A percentile compares a stretch with the other conserved stretches of the same genome.
Conservation (phyloP, 2,113 vertebrate genomes). For the Actenoides lindsayi region DNA sequence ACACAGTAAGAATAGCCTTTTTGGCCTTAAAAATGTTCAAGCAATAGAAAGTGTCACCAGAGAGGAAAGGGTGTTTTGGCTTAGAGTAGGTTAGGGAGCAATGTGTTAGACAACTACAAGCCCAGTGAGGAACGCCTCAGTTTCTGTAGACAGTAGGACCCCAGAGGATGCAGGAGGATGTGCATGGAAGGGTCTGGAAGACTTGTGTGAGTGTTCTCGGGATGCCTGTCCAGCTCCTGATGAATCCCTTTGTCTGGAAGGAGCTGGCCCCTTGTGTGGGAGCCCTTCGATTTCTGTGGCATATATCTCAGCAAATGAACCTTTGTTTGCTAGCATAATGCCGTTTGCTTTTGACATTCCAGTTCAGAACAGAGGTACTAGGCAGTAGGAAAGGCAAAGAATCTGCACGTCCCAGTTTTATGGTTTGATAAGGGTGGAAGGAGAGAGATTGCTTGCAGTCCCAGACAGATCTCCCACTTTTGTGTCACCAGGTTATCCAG, state of each 20-base stretch:
- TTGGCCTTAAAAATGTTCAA: neutral
- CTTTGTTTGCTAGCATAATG: fast-evolving
- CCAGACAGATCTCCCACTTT: neutral
- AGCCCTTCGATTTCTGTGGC: neutral
- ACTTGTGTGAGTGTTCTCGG: fast-evolving
- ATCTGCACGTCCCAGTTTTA: neutral
- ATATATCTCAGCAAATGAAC: neutral
- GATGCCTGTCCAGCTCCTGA: fast-evolving
- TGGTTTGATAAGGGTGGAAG: neutral
- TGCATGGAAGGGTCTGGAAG: fast-evolving
- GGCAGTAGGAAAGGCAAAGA: neutral
- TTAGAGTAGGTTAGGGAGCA: neutral
- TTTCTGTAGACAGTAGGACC: neutral
- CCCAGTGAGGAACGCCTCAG: neutral
- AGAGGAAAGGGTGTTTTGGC: neutral
- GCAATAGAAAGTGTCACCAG: neutral
- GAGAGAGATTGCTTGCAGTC: neutral
- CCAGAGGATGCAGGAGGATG: neutral
- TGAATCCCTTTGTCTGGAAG: neutral
- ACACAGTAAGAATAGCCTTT: neutral
- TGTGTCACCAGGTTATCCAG: neutral
- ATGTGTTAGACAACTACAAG: neutral
- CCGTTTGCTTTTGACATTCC: neutral
- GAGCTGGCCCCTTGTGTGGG: fast-evolving
- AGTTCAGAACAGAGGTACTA: neutral